Conservation (phyloP, 1,140 invertebrate species). For the Babylonia areolata region DNA sequence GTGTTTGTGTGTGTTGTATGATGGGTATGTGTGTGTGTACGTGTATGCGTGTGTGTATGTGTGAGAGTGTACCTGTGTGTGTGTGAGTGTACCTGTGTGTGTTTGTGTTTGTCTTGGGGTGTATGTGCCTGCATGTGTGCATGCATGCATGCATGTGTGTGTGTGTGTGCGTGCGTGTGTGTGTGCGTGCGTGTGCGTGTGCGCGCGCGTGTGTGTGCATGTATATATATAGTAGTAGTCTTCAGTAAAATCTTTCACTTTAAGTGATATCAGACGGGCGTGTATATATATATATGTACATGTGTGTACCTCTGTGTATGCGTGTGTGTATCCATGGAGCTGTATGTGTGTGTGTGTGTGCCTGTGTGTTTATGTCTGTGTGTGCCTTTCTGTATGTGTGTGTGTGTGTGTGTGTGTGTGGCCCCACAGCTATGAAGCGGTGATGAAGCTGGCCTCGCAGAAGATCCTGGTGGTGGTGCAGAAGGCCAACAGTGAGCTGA, state of each 20-base stretch:
- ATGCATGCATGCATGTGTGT: slow-evolving; percentile 9
- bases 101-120: background rate
- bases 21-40: too few species aligned
- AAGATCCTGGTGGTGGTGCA: background rate
- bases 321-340: too few species aligned
- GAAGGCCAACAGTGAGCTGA: background rate
- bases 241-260: too few species aligned
- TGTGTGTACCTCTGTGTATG: background rate
- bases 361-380: background rate
- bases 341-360: background rate
- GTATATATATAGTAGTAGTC: background rate
- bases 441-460: background rate
- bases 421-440: background rate
- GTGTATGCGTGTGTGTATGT: background rate
- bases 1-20: background rate
- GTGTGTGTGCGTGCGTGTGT: background rate
- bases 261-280: too few species aligned
- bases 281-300: background rate
- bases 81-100: too few species aligned
- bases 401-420: background rate
- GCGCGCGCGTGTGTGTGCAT: background rate
- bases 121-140: background rate
- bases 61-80: background rate
- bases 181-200: background rate
- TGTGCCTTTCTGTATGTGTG: too few species aligned